These are phyloP conservation scores for Xyrauchen texanus DNA, from an alignment of 2,113 vertebrate genomes.

Conservation along the genomic window DNA sequence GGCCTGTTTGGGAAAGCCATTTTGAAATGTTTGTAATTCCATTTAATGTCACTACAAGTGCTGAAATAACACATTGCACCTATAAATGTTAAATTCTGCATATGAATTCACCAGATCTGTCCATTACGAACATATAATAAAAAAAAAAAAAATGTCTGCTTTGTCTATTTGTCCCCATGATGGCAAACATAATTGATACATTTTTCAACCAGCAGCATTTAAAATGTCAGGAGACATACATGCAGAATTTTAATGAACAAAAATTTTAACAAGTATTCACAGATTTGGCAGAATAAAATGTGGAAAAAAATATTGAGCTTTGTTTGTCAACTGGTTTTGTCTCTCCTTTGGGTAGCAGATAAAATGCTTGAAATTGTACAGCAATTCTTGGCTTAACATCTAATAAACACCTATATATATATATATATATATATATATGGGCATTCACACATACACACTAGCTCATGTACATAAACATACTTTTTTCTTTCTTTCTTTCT, in stretches of 20 bases:
- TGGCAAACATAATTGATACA: constrained; percentile 57
- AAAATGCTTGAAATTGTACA: constrained; percentile 43
- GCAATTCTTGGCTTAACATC: background rate
- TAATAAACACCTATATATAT: background rate
- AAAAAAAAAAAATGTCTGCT: too few relatives aligned
- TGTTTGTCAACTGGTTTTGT: constrained; percentile 3
- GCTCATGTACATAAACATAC: too few relatives aligned
- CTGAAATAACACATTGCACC: background rate
- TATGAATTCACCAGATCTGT: background rate
- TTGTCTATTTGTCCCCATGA: constrained; percentile 17
- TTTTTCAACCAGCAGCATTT: constrained; percentile 53
- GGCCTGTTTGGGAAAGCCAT: background rate
- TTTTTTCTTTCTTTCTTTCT: constrained; percentile 25
- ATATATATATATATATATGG: constrained; percentile 3
- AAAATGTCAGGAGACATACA: constrained; percentile 53
- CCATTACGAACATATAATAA: too few relatives aligned
- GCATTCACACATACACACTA: background rate
- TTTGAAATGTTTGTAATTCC: too few relatives aligned
- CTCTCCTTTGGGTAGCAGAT: constrained; percentile 36
- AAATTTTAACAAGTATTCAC: constrained; percentile 51
- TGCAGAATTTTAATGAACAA: constrained; percentile 53
- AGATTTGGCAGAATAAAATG: constrained; percentile 30
- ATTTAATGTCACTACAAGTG: too few relatives aligned
- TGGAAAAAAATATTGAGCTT: too few relatives aligned
- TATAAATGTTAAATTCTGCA: background rate